Evolutionary conservation across 2,797 vertebrate species (phyloP).

Genomic region (Sarcophilus harrisii): DNA sequence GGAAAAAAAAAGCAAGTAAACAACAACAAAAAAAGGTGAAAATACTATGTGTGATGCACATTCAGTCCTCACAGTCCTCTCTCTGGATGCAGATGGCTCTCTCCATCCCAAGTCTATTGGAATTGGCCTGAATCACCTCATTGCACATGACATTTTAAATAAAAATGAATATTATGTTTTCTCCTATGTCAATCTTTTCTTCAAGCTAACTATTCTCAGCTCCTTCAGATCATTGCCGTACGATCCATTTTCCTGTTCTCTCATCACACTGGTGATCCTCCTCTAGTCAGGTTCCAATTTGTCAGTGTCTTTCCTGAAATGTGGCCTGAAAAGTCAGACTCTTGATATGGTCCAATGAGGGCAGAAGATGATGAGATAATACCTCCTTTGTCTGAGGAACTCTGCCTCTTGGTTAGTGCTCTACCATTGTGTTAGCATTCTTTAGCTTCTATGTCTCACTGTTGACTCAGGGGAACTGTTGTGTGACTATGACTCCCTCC

Average conservation of each 20-base stretch:
- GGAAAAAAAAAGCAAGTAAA: too few species aligned
- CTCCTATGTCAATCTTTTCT: not conserved
- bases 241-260: not conserved
- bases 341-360: not conserved
- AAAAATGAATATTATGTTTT: not conserved
- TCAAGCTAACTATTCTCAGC: not conserved
- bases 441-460: not conserved
- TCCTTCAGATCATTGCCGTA: not conserved
- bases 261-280: not conserved
- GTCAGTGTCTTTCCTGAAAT: not conserved
- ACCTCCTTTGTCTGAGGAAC: not conserved
- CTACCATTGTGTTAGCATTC: not conserved
- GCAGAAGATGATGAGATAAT: not conserved
- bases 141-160: not conserved
- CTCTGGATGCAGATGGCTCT: too few species aligned
- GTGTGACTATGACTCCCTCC: not conserved
- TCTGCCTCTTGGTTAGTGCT: not conserved
- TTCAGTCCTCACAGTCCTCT: too few species aligned
- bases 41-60: too few species aligned
- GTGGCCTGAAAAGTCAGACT: not conserved
- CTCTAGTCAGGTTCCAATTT: not conserved
- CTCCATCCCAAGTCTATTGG: too few species aligned
- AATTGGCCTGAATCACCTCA: too few species aligned
- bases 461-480: not conserved
- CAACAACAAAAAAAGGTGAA: too few species aligned